Evolutionary conservation across 92 coral and sea anemone species (phyloP).

Genomic region (Pocillopora meandrina): DNA sequence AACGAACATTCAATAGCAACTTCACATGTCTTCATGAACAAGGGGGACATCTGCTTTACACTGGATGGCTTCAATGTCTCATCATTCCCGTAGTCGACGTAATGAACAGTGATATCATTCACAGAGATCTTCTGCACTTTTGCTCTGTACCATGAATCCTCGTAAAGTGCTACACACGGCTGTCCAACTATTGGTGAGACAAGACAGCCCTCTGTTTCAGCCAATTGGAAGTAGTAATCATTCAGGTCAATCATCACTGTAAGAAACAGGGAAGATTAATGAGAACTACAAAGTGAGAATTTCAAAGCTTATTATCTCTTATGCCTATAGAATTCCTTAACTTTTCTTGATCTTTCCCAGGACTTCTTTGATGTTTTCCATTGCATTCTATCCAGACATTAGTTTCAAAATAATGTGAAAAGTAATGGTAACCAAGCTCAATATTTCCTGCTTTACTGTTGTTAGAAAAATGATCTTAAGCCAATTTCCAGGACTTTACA

Average conservation of each 20-base stretch:
- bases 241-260: constrained; percentile 87
- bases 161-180: constrained; percentile 86
- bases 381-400: too few species aligned
- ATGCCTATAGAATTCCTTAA: neutral
- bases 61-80: constrained; percentile 66
- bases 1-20: constrained; percentile 78
- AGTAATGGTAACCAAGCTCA: too few species aligned
- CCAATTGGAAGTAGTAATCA: constrained; percentile 61
- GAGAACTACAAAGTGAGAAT: neutral
- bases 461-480: too few species aligned
- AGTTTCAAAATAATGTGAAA: too few species aligned
- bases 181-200: constrained; percentile 78
- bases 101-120: constrained; percentile 64
- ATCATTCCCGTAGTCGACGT: constrained; percentile 90
- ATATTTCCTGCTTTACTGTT: too few species aligned
- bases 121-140: constrained; percentile 51
- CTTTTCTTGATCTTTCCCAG: neutral
- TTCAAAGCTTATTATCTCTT: too few species aligned
- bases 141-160: constrained; percentile 91
- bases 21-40: constrained; percentile 67
- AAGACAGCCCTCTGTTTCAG: constrained; percentile 64
- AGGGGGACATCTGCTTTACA: constrained; percentile 70
- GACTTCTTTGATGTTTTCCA: too few species aligned
- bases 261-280: constrained; percentile 9
- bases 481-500: too few species aligned